Percentiles rank a stretch among this genome's conserved stretches.
These are phyloP conservation scores for Harlomillsia oculata DNA, from an alignment of 1,140 invertebrate genomes.

Conservation along the genomic window DNA sequence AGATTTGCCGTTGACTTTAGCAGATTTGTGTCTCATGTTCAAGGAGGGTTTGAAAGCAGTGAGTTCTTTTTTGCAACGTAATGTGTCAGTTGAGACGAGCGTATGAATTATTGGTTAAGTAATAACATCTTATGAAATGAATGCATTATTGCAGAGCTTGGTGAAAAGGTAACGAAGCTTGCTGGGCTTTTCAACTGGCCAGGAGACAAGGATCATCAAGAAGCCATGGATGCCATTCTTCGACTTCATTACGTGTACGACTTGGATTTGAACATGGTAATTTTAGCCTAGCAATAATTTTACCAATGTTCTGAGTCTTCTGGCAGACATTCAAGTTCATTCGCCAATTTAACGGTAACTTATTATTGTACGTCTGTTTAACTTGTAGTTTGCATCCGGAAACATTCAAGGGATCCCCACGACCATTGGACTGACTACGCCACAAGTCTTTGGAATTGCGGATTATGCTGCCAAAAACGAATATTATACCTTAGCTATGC, in stretches of 20 bases:
- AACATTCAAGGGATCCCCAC: conserved; percentile 21
- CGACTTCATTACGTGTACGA: conserved; percentile 33
- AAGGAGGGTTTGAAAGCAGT: conserved; percentile 18
- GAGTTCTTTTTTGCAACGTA: no score
- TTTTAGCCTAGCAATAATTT: background rate
- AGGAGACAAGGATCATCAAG: conserved; percentile 16
- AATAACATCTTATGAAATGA: background rate
- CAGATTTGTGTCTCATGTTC: conserved; percentile 21
- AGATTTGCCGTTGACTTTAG: conserved; percentile 31
- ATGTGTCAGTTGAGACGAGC: background rate
- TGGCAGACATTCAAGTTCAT: background rate
- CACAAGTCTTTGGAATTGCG: conserved; percentile 23
- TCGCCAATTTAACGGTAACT: no score
- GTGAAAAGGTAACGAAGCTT: conserved; percentile 15
- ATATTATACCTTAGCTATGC: conserved; percentile 30
- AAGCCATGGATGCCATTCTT: conserved; percentile 27
- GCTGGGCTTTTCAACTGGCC: conserved; percentile 23
- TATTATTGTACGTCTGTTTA: no score
- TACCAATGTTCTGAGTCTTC: background rate
- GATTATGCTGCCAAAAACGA: conserved; percentile 23
- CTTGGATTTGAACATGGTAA: conserved; percentile 23
- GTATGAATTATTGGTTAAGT: background rate
- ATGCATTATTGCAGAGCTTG: conserved; percentile 17
- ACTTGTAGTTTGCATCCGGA: conserved; percentile 20
- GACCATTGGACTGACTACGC: conserved; percentile 21